Evolutionary conservation across 2,113 vertebrate genomes (phyloP), one percentile per base, ranked within the genome.

Genomic region (Clinocottus analis): DNA sequence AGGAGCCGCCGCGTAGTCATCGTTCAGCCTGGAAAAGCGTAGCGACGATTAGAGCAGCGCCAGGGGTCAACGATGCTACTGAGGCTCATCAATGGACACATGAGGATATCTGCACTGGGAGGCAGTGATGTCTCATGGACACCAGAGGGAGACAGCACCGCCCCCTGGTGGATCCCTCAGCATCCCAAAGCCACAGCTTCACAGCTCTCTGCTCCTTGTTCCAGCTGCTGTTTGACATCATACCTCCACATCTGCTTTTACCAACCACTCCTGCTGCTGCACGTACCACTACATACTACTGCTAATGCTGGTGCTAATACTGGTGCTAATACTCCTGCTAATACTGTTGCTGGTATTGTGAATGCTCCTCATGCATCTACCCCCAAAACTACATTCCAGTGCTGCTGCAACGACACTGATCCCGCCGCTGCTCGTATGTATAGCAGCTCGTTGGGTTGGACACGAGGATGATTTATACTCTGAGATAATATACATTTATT

Each of bases 1-100:
- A 79, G 0, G 27, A 85, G 83, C 82, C 90, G 90, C 90, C 78
- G 61, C 94, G 95, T 93, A 81, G 86, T 75, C 86, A 71, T 75
- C 21, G 62, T 87, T 86, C 12, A 64, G 37, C 75, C 85, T 79
- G 68, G 29, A 19, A 14, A n/a, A 21, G 21, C 0, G 5, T 2
- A 73, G 14, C 27, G 11, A n/a, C 25, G 7, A 37, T 35, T 2
- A 41, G 0, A 51, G 33, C 11, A 72, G 13, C 17, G 29, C 37
- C 2, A n/a, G 13, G 11, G n/a, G 2, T 10, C 12, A 3, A 47
- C 17, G 17, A n/a, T 29, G 1, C 23, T 19, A 16, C 25, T 61
- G 10, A 61, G 6, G 14, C 25, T 14, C 25, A 8, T 33, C 0
- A 23, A n/a, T 41, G 4, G 25, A n/a, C n/a, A 33, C 60, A 9